Evolutionary conservation across 1,140 invertebrate genomes (phyloP), one percentile per base, ranked within the genome.

Genomic region (Cydia splendana): DNA sequence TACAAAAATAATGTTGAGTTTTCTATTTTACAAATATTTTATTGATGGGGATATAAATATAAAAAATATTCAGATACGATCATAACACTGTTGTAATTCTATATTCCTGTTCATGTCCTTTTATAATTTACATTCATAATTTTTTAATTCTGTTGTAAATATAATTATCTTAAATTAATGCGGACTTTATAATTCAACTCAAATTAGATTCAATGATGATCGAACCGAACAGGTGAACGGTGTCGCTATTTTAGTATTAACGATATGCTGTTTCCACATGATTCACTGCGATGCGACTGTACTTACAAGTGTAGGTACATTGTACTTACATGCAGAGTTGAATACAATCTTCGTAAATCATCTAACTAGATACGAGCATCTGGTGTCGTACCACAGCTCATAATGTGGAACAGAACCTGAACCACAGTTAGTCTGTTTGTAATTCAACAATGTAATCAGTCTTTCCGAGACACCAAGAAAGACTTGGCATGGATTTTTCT

Each of bases 381-480:
- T 80, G 57, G 6, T 9, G 20, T 82, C 78, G 83, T 73, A 77
- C 74, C 81, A 65, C 77, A 84, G 84, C 84, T 76, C 62, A 80
- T 81, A 75, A 87, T 87, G 79, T 82, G 81, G 83, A 89, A 75
- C 84, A 87, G 84, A 78, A 65, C 62, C 48, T 62, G 75, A 69
- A 77, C 80, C 82, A 75, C 79, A 80, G 78, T 86, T 84, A 77
- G 75, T 65, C 85, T 81, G 84, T 87, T 85, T 84, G 82, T 81
- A 77, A 79, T 80, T 86, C 86, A 85, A 79, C 82, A 80, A 82
- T 82, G 82, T 80, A 87, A 86, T 83, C 85, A 86, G 83, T 86
- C 85, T 84, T 82, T 85, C 82, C 77, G 83, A 91, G 90, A 91
- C 87, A 91, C 90, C 34, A 80, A 84, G 85, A 84, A 87, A 84